phyloP scores from a whole-genome alignment of 2,888 invertebrate species.

The Ectemnius lituratus region DNA sequence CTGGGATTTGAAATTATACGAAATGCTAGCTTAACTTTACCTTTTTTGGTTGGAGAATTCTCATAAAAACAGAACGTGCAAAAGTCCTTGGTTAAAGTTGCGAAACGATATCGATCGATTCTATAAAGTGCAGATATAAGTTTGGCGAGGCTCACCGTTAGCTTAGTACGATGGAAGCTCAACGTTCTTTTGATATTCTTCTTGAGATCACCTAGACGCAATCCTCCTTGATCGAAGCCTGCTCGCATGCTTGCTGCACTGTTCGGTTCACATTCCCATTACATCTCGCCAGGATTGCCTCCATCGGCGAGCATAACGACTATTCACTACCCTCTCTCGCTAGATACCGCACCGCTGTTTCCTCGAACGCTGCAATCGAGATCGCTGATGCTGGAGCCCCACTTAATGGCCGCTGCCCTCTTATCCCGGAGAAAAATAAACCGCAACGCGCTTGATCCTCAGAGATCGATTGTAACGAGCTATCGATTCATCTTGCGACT shows the following conservation, averaged over 20 bases:
- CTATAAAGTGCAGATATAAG: too few species aligned
- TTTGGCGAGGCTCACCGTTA: too few species aligned
- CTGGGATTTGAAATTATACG: too few species aligned
- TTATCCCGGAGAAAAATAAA: slow-evolving; percentile 12
- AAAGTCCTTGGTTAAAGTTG: too few species aligned
- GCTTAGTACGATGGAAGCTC: slow-evolving; percentile 1
- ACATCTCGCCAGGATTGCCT: slow-evolving; percentile 34
- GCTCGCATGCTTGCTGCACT: slow-evolving; percentile 33
- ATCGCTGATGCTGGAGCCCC: slow-evolving; percentile 6
- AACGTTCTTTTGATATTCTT: slow-evolving; percentile 58
- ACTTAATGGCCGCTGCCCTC: slow-evolving; percentile 20
- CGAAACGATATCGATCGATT: too few species aligned
- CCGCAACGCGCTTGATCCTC: too few species aligned
- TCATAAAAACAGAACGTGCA: too few species aligned
- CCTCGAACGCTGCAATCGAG: slow-evolving; percentile 30
- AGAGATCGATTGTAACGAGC: too few species aligned
- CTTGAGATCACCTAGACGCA: slow-evolving; percentile 50
- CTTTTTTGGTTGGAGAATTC: too few species aligned
- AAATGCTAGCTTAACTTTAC: too few species aligned
- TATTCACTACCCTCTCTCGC: not conserved
- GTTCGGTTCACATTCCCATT: slow-evolving; percentile 27
- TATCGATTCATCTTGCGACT: too few species aligned
- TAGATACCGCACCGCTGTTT: slow-evolving; percentile 1
- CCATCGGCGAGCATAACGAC: slow-evolving; percentile 29
- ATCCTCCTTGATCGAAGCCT: slow-evolving; percentile 53